Base-by-base conservation (phyloP, 2,888 invertebrate species). In the Apantesis nais region DNA sequence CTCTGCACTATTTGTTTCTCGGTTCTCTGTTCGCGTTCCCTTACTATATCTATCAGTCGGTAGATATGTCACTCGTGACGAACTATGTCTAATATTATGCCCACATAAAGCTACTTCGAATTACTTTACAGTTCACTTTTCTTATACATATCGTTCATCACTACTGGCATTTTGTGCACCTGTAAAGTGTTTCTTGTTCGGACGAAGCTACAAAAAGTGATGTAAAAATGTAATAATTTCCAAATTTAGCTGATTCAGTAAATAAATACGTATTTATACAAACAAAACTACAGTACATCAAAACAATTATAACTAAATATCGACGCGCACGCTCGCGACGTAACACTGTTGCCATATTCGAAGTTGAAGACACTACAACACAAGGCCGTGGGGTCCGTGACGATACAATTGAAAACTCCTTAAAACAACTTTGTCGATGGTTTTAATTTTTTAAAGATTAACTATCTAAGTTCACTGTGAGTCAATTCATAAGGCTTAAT, bases 231-330 rank as follows among this genome's bases (percentile, higher is more conserved):
- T 39, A 19, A 63, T 41, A 19, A 25, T 41, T 39, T 63, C 16
- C 29, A 62, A 44, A 63, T 63, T 19, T 63, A 19, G 41, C 29
- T 52, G 16, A 48, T 44, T n/a, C 9, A 44, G 9, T 52, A 37
- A 55, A 25, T 62, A 68, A 55, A 63, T 39, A 74, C 39, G 19
- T 62, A 37, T 67, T 58, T 60, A 76, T 72, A 69, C 78, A 76
- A 82, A 69, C 76, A 80, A 76, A 80, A 72, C 58, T n/a, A 11
- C 68, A 75, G 78, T 16, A 41, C 71, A 71, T 72, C 44, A 76
- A 60, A 75, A 80, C 68, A 62, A 48, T 22, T 75, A 34, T 72
- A 77, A 71, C 60, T 76, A 76, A 78, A 80, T 77, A 67, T 63
- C 5, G 58, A 74, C 73, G 66, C 75, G 58, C 39, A 22, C 76